phyloP scores from a whole-genome alignment of 1,140 invertebrate genomes.

The Ladona fulva region DNA sequence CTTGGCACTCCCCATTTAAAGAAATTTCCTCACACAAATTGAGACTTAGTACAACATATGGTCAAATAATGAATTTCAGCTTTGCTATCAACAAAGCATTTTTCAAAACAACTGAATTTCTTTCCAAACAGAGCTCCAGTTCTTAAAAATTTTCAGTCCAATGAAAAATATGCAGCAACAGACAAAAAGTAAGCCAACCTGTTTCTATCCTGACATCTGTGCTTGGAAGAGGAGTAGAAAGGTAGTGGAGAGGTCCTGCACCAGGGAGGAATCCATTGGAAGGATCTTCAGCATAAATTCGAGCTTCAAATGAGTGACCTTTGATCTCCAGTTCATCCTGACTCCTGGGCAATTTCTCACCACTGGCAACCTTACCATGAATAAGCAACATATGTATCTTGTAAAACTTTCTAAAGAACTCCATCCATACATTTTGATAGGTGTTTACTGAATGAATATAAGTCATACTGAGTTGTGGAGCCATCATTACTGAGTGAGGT shows the following conservation, averaged over 20 bases:
- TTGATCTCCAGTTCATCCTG: conserved; percentile 68
- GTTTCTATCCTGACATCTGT: conserved; percentile 66
- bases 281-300: conserved; percentile 92
- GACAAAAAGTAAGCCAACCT: conserved; percentile 35
- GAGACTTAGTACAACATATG: too few relatives aligned
- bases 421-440: background rate
- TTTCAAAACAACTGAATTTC: too few relatives aligned
- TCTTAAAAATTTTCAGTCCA: too few relatives aligned
- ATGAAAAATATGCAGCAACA: too few relatives aligned
- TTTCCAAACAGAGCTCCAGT: too few relatives aligned
- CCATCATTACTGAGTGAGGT: too few relatives aligned
- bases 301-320: conserved; percentile 84
- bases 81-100: too few relatives aligned
- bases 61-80: too few relatives aligned
- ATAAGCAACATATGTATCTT: conserved; percentile 13
- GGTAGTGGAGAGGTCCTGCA: conserved; percentile 63
- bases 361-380: conserved; percentile 56
- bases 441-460: too few relatives aligned
- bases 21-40: too few relatives aligned
- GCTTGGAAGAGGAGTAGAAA: conserved; percentile 51
- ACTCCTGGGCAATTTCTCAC: conserved; percentile 68
- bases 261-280: conserved; percentile 82
- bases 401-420: background rate
- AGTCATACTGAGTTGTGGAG: too few relatives aligned
- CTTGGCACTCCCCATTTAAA: too few relatives aligned